Base-by-base conservation (phyloP, 2,888 invertebrate species). In the Bruchidius siliquastri region DNA sequence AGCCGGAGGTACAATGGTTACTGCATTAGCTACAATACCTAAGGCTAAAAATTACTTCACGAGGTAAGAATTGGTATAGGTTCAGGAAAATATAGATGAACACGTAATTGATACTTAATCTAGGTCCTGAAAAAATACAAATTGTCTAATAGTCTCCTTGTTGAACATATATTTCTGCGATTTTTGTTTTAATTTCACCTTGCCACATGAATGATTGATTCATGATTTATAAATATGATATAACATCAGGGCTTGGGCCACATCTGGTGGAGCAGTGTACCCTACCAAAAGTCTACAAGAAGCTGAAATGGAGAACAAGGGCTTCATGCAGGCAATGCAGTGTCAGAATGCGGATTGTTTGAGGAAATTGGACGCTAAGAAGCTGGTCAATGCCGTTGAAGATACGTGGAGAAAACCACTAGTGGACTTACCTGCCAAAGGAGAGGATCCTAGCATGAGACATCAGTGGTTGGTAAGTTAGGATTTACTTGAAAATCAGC, bases 1-100 rank as follows among this genome's bases (percentile, higher is more conserved):
- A 22, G 94, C 96, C 0, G 86, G 96, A 0, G 96, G 93, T 0
- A 96, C 96, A 0, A 86, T 96, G 20, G 93, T 94, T 0, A 92
- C 95, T 0, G 93, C 94, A 0, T 86, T 96, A 68, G 90, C 82
- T 86, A 92, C 77, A 84, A 90, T 88, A 18, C 87, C 84, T 78
- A 86, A 89, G 73, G 88, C 91, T 1, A 90, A 91, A 72, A 90
- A 90, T 70, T 87, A 95, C 3, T 96, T 95, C 82, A 88, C 92
- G 0, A 76, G 49, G 49, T 49, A 49, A 49, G 49, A 18, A 49
- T 75, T 75, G 75, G 73, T 73, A 26, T 72, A 30, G n/a, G n/a
- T n/a, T n/a, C n/a, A n/a, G n/a, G n/a, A n/a, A n/a, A n/a, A n/a
- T n/a, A n/a, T n/a, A n/a, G n/a, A n/a, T n/a, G n/a, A 32, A 32